Evolutionary conservation across 2,888 invertebrate genomes (phyloP).

Genomic region (Drosophila borealis): DNA sequence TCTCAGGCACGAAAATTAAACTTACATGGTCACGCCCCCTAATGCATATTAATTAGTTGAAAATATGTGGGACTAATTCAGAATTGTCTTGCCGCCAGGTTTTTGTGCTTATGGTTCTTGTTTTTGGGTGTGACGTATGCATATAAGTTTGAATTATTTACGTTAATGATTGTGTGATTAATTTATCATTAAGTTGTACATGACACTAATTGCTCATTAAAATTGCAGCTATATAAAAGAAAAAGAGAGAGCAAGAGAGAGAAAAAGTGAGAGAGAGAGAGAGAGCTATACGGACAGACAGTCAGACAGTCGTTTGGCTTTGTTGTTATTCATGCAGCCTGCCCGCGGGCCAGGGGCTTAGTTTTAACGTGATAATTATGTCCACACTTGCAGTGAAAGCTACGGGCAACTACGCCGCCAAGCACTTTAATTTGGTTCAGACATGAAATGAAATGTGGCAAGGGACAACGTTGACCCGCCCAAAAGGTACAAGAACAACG

Average conservation of each 20-base stretch:
- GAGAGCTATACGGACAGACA: not conserved
- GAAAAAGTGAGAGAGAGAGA: not conserved
- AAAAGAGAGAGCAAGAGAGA: conserved; percentile 2
- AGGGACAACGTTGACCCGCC: not conserved
- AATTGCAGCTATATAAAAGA: conserved; percentile 49
- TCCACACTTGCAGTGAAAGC: conserved; percentile 33
- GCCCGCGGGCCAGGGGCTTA: conserved; percentile 18
- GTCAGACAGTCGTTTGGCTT: conserved; percentile 3
- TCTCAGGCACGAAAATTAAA: conserved; percentile 13
- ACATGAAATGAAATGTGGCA: conserved; percentile 61
- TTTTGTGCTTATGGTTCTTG: conserved; percentile 30
- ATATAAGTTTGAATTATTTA: conserved; percentile 62
- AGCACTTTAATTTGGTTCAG: conserved; percentile 73
- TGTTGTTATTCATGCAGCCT: conserved; percentile 28
- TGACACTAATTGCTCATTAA: conserved; percentile 69
- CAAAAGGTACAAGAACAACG: conserved; percentile 11
- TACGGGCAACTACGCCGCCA: conserved; percentile 20
- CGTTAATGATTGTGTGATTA: conserved; percentile 65
- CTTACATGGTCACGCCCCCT: conserved; percentile 30
- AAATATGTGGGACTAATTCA: conserved; percentile 21
- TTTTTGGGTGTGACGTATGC: conserved; percentile 36
- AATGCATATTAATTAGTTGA: conserved; percentile 73
- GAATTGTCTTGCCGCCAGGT: not conserved
- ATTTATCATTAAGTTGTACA: conserved; percentile 58
- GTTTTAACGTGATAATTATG: conserved; percentile 64